These are phyloP conservation scores for Tetanocera ferruginea DNA, from an alignment of 2,888 invertebrate species.

Conservation along the genomic window DNA sequence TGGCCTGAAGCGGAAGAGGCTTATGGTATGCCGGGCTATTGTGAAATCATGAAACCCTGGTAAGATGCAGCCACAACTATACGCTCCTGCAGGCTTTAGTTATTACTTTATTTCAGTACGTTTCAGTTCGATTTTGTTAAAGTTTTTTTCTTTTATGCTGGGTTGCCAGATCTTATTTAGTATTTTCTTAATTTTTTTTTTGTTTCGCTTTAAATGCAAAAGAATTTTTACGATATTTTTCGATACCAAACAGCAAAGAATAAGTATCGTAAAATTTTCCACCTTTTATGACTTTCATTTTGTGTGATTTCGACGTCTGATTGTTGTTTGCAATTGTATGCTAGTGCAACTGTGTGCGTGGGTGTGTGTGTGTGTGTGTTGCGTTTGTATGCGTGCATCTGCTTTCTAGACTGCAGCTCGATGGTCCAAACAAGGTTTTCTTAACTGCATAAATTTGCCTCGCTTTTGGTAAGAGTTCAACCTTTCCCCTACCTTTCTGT, in stretches of 20 bases:
- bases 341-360: not conserved
- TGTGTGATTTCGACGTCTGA: slow-evolving; percentile 33
- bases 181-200: not conserved
- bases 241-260: slow-evolving; percentile 32
- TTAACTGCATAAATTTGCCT: not conserved
- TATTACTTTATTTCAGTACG: not conserved
- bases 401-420: not conserved
- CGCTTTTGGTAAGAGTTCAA: not conserved
- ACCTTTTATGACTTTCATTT: slow-evolving; percentile 37
- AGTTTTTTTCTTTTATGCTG: not conserved
- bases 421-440: not conserved
- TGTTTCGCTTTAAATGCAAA: slow-evolving; percentile 26
- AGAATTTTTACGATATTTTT: slow-evolving; percentile 37
- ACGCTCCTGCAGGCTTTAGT: not conserved
- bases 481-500: not conserved
- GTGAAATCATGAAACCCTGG: not conserved
- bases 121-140: not conserved
- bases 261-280: slow-evolving; percentile 37
- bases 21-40: not conserved
- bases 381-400: not conserved
- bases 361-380: not conserved
- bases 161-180: not conserved
- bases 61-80: not conserved
- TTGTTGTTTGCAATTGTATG: slow-evolving; percentile 20
- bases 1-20: not conserved